Base-by-base conservation (phyloP, 2,888 invertebrate genomes). In the Pristionchus maxplancki region DNA sequence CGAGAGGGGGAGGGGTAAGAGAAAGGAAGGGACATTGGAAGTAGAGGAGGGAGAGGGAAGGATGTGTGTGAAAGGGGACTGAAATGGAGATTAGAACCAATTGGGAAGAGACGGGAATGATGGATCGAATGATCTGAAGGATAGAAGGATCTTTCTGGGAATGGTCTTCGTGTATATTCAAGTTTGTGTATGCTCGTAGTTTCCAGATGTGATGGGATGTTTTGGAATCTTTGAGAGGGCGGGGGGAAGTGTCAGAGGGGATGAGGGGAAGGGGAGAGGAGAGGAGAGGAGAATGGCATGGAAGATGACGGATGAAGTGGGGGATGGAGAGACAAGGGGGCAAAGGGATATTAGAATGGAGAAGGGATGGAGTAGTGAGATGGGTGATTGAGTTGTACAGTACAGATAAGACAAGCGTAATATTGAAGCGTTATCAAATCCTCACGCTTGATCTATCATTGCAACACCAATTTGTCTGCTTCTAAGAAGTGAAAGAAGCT, bases 301-400 rank as follows among this genome's bases (percentile, higher is more conserved):
- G 50, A 83, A 53, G 82, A 83, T 83, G 82, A 83, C 44, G 44
- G 31, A 53, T 53, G 82, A 83, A 50, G 82, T 83, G 82, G 50
- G 31, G 34, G 53, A 83, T 20, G 28, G 82, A 50, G 53, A 53
- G 17, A 48, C n/a, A 50, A 53, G 31, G 53, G 28, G 40, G 24
- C 67, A 50, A 15, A n/a, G 83, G 31, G 48, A 82, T 31, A 82
- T 44, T 44, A 40, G 84, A 53, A 84, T 62, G 62, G 24, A 2
- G 15, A 37, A 40, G 24, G 84, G 28, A 20, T n/a, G n/a, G n/a
- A 34, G 34, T n/a, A 71, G 28, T 28, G 31, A 50, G 50, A 53
- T 34, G 34, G 71, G 5, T 9, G 64, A 64, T 20, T n/a, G 62
- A 67, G 13, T 58, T 58, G n/a, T n/a, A n/a, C n/a, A 58, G 24